Conservation (phyloP, 23 tunicate genomes). For the Halocynthia aurantium region DNA sequence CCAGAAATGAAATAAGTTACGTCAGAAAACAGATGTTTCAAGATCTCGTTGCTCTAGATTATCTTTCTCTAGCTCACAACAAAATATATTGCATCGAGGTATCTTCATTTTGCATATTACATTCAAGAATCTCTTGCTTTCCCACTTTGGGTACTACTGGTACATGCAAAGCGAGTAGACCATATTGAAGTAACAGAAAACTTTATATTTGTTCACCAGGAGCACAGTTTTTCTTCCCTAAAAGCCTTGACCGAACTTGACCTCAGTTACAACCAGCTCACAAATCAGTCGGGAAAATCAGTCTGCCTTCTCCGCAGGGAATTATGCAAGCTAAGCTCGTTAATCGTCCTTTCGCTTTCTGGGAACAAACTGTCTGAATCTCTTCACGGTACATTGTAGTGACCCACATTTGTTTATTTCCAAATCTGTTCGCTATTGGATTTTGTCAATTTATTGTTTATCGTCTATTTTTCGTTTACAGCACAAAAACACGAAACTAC, state of each 20-base stretch:
- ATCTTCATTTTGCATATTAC: neutral
- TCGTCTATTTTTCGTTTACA: neutral
- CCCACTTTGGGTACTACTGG: too few species aligned
- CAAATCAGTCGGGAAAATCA: constrained; percentile 10
- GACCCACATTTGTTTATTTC: neutral
- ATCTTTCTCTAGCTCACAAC: constrained; percentile 44
- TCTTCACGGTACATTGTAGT: constrained; percentile 14
- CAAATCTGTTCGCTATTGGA: neutral
- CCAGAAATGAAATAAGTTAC: too few species aligned
- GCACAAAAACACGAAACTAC: neutral
- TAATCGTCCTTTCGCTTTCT: constrained; percentile 51
- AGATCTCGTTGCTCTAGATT: constrained; percentile 26
- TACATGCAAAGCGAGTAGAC: too few species aligned
- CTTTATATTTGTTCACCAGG: constrained; percentile 8
- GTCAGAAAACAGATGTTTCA: neutral
- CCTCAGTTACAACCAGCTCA: constrained; percentile 47
- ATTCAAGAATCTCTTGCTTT: too few species aligned
- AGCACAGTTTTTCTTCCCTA: constrained; percentile 1
- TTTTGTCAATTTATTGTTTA: neutral
- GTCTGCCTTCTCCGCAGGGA: constrained; percentile 35
- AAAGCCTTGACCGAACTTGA: constrained; percentile 45
- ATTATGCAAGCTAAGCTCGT: constrained; percentile 23
- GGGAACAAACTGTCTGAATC: constrained; percentile 30
- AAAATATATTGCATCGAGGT: constrained; percentile 38
- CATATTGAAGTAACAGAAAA: too few species aligned